Conservation (phyloP, 2,113 vertebrate species). For the Anhinga anhinga region DNA sequence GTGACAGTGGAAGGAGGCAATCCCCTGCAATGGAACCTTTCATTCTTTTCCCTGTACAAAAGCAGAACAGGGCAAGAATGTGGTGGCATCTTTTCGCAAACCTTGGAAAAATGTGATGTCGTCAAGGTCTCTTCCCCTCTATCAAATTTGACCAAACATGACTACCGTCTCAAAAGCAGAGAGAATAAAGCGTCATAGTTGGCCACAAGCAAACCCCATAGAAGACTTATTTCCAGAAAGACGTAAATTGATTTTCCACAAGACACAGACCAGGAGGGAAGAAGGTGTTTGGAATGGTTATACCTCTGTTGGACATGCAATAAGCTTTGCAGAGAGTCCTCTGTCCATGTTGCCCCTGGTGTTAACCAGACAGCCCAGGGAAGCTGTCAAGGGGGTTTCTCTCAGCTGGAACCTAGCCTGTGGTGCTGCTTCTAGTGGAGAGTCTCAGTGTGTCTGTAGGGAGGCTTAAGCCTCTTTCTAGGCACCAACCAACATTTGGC, state of each 20-base stretch:
- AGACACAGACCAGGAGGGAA: background rate
- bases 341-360: background rate
- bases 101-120: background rate
- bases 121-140: background rate
- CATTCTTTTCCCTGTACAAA: background rate
- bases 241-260: background rate
- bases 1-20: background rate
- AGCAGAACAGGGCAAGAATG: background rate
- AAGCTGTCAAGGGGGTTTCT: background rate
- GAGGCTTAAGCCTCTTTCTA: constrained; percentile 39
- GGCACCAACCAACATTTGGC: constrained; percentile 22
- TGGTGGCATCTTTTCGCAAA: background rate
- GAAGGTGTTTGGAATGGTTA: background rate
- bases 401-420: background rate
- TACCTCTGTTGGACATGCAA: background rate
- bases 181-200: background rate
- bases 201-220: background rate
- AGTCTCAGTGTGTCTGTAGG: background rate
- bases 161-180: background rate
- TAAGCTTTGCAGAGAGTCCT: background rate
- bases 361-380: background rate
- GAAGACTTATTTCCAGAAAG: background rate
- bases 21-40: background rate
- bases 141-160: background rate
- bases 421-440: background rate